phyloP scores from a whole-genome alignment of 2,113 vertebrate genomes.

The Coregonus clupeaformis region DNA sequence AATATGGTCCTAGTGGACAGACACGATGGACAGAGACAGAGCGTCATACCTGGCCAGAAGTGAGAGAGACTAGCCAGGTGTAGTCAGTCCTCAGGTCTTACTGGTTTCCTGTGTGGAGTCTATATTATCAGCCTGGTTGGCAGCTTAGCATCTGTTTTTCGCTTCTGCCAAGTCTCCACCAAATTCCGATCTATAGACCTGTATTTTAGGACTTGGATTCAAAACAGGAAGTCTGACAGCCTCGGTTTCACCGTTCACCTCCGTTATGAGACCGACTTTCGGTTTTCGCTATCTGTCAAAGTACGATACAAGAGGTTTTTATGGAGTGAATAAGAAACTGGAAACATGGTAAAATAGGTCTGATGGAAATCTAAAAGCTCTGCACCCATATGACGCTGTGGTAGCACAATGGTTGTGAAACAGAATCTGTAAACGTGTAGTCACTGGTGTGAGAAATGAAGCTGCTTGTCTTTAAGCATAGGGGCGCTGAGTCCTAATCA shows the following conservation, averaged over 20 bases:
- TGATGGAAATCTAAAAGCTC: not conserved
- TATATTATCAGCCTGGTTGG: constrained; percentile 1
- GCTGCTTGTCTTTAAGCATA: not conserved
- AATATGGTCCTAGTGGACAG: too few species aligned
- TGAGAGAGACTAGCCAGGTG: constrained; percentile 35
- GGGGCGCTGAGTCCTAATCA: constrained; percentile 1
- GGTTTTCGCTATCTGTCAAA: not conserved
- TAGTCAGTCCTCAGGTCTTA: constrained; percentile 63
- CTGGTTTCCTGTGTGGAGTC: constrained; percentile 7
- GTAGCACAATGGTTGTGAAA: constrained; percentile 4
- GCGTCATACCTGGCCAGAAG: constrained; percentile 59
- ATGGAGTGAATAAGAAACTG: not conserved
- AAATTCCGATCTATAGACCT: not conserved
- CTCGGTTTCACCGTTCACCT: not conserved
- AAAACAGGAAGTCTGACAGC: not conserved
- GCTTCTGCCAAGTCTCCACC: not conserved
- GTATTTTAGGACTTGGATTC: not conserved
- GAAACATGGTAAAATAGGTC: not conserved
- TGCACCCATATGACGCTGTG: not conserved
- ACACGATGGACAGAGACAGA: constrained; percentile 5
- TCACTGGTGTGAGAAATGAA: not conserved
- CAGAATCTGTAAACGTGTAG: not conserved
- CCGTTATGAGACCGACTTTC: not conserved
- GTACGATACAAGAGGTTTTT: not conserved
- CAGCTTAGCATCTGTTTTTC: constrained; percentile 4